Percentiles rank a stretch among this genome's conserved stretches.
Conservation (phyloP, 2,797 vertebrate genomes). For the Trachurus trachurus region DNA sequence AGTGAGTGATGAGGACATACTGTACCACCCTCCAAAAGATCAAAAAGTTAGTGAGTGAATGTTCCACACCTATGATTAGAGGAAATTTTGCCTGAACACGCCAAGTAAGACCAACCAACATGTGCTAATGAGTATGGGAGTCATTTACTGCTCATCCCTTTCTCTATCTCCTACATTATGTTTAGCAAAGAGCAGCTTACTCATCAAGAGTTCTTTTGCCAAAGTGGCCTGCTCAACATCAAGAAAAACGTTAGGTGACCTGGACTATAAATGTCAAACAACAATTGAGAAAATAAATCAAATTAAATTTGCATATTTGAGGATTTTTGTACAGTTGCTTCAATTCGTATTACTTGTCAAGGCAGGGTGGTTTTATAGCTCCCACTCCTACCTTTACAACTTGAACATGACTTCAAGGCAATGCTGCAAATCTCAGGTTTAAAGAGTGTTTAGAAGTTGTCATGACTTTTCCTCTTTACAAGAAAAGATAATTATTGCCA, state of each 20-base stretch:
- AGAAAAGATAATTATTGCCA: conserved; percentile 12
- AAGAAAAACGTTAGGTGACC: conserved; percentile 47
- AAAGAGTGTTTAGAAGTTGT: not conserved
- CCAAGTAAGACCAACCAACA: conserved; percentile 44
- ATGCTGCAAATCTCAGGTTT: conserved; percentile 9
- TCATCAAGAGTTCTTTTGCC: conserved; percentile 50
- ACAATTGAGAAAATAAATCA: conserved; percentile 23
- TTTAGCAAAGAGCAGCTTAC: conserved; percentile 47
- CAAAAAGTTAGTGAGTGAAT: conserved; percentile 62
- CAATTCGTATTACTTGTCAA: not conserved
- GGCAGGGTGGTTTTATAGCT: conserved; percentile 2
- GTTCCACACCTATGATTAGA: conserved; percentile 80
- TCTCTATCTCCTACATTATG: conserved; percentile 32
- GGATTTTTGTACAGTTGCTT: conserved; percentile 17
- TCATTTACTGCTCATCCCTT: conserved; percentile 46
- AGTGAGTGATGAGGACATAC: conserved; percentile 12
- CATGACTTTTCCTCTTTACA: conserved; percentile 7
- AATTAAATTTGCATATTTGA: not conserved
- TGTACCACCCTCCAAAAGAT: conserved; percentile 54
- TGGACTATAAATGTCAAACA: conserved; percentile 31
- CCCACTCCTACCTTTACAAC: conserved; percentile 3
- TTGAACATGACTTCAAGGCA: conserved; percentile 23
- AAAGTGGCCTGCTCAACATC: conserved; percentile 35
- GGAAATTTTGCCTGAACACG: conserved; percentile 71
- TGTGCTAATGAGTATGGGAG: conserved; percentile 43